Evolutionary conservation across 2,797 vertebrate genomes (phyloP), one percentile per base, ranked within the genome.

Genomic region (Hoplostethus mediterraneus): DNA sequence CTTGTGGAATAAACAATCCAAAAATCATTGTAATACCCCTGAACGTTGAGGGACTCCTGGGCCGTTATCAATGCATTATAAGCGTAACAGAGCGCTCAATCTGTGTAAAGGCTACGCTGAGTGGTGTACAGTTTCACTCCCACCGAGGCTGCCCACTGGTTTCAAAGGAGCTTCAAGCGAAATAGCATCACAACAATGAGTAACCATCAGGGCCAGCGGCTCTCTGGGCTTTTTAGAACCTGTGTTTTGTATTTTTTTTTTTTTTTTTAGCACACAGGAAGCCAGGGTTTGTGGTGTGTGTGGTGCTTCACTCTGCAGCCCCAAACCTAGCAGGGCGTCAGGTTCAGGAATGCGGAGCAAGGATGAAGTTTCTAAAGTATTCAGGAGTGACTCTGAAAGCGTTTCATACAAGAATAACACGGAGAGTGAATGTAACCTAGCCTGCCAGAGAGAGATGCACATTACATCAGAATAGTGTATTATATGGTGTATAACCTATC

Each of bases 341-440:
- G 73, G 82, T 88, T 89, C 78, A 82, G 90, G 90, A 94, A 93
- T 92, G 92, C 86, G 79, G 84, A 89, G 72, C 80, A 82, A 79
- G 86, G 82, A 89, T 91, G 84, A 87, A 79, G 85, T 92, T 93
- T 89, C 68, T 67, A 80, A 79, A 83, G 75, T 67, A 61, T 87
- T 86, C 58, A 82, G 47, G 65, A 81, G 75, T 55, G 72, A 77
- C 77, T 81, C 80, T 63, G 70, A 63, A 59, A 54, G 40, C 65
- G 53, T 74, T 87, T 64, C 59, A 75, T 58, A 60, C 47, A 71
- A 77, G 42, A 79, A 64, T 54, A 84, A 82, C 70, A 77, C 21
- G 77, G 57, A 72, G 69, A 33, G 57, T 49, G 60, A 73, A 73
- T 72, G 66, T 54, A 63, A 75, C 33, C 25, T 17, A 25, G 53